These are phyloP conservation scores for Radopholus similis DNA, from an alignment of 1,140 invertebrate species.

Conservation along the genomic window DNA sequence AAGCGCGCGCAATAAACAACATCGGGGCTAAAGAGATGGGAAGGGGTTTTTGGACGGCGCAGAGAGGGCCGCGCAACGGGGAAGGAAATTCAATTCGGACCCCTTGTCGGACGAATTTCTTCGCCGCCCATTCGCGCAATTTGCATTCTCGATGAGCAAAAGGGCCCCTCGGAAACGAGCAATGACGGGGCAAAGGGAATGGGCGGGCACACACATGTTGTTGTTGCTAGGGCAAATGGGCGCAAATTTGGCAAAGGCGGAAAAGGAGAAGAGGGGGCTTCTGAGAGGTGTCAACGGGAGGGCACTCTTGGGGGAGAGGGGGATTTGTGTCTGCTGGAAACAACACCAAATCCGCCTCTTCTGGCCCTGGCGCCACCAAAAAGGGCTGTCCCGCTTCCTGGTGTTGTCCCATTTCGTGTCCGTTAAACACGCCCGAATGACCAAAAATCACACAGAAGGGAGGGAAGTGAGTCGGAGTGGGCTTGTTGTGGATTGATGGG, in stretches of 20 bases:
- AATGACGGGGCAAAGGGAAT: neutral
- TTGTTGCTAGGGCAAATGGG: neutral
- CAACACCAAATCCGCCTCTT: no score
- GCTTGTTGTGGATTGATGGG: no score
- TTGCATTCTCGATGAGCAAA: neutral
- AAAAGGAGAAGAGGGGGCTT: neutral
- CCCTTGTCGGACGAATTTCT: neutral
- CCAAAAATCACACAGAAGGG: neutral
- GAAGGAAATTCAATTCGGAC: slow-evolving; percentile 6
- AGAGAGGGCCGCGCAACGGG: neutral
- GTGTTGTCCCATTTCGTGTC: no score
- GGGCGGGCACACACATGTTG: no score
- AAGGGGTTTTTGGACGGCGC: neutral
- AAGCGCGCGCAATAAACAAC: neutral
- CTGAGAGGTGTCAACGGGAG: neutral
- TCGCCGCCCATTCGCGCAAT: neutral
- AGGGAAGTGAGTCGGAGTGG: no score
- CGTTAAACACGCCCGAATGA: no score
- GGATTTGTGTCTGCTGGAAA: neutral
- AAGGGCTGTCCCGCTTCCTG: no score
- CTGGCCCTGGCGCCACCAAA: no score
- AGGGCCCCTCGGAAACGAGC: neutral
- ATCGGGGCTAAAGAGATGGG: neutral
- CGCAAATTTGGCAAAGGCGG: neutral
- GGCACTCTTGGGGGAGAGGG: neutral